Evolutionary conservation across 1,140 invertebrate genomes (phyloP), one percentile per base, ranked within the genome.

Genomic region (Solenopsis invicta): DNA sequence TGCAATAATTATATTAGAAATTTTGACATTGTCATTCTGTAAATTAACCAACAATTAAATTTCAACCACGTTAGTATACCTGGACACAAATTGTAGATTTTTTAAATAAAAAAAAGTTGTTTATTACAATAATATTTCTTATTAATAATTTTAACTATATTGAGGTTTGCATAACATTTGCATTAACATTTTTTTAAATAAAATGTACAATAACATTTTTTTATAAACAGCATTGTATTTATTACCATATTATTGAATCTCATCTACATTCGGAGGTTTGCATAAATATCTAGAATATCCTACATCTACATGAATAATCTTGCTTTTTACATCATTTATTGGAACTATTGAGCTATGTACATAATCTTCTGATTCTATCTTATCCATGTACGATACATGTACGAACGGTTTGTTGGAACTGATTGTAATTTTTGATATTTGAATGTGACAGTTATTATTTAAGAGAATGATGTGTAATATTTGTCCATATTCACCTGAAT

Each of bases 301-400:
- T 24, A 61, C 56, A 29, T 12, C 24, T 61, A 61, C 10, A 12
- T 61, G 56, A 61, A 61, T 61, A 61, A 29, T 2, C 4, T 61
- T 61, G 56, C 10, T 61, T 29, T 61, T 29, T 61, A 61, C n/a
- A 45, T 71, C 24, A 21, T 8, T 50, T 50, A 71, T 18, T 21
- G 45, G 16, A 71, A 71, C 45, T 71, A 71, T 71, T 71, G 24
- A 71, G 8, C 45, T 71, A 8, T 50, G 16, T 71, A 71, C 21
- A 71, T 71, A 71, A 71, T 71, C 41, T 71, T 71, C 41, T 71
- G 18, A 71, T 71, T 50, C 21, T 71, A 71, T 71, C 67, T 21
- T 71, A 71, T 71, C 21, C 13, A 50, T 71, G 67, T 71, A 71
- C 67, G 67, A 71, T 13, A 71, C 8, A 29, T 71, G 29, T 29